Base-by-base conservation (phyloP, 2,888 invertebrate genomes). In the Sinopyrophorus schimmeli region DNA sequence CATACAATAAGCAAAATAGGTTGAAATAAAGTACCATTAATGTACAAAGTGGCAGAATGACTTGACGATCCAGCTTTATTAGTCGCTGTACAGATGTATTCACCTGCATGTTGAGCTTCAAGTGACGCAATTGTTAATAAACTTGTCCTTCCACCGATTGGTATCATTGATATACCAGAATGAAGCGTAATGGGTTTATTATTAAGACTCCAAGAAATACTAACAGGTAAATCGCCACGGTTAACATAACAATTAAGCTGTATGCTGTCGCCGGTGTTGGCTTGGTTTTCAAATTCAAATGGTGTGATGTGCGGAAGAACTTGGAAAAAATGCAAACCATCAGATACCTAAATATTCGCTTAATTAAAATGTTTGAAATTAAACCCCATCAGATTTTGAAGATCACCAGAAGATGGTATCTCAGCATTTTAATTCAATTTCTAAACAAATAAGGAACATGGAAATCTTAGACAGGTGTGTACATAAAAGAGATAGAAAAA, bases 191-290 rank as follows among this genome's bases (percentile, higher is more conserved):
- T 83, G 53, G 77, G 78, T 70, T 76, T 71, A 59, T 80, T 77
- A 70, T 89, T 86, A 70, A 87, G 84, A 64, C 80, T 80, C 91
- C 91, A 92, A 37, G 77, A 79, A 47, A 92, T 83, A 57, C 79
- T 79, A 49, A 92, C 77, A 35, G 88, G 88, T 54, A 27, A 15
- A 73, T 90, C 89, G 53, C 90, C 87, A 73, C 86, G 84, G 53
- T 80, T 81, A 32, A 84, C 80, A 55, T 83, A 80, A 69, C 87
- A 88, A 42, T 79, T 80, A 65, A 82, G 78, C 66, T 83, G 83
- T 28, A 83, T 80, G 32, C 81, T 80, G 69, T 86, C 85, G 39
- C 85, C 86, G 52, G 82, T 82, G 69, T 83, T 83, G 31, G 76
- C 72, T 32, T 76, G 76, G 17, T 80, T 78, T 46, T 78, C 77